Conservation (phyloP, 2,113 vertebrate genomes). For the Pterocles orientalis region DNA sequence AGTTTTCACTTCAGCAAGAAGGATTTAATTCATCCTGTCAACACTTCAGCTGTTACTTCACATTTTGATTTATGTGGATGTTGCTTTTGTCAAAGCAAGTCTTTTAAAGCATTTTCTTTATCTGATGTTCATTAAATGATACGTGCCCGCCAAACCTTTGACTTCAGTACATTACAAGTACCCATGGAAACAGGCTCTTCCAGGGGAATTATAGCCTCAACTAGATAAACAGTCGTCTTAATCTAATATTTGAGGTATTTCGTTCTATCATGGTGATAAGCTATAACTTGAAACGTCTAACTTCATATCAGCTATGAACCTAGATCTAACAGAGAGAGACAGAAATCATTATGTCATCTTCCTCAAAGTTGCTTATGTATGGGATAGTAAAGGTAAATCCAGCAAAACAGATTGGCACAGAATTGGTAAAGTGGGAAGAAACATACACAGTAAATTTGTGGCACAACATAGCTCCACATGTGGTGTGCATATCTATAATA, state of each 20-base stretch:
- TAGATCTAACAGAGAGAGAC: background rate
- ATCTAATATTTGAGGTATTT: background rate
- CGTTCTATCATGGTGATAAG: background rate
- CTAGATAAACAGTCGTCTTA: background rate
- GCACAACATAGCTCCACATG: background rate
- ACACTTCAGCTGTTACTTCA: constrained; percentile 1
- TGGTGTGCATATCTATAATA: background rate
- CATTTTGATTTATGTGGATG: background rate
- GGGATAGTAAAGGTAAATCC: background rate
- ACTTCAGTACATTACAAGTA: background rate
- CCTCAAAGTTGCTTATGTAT: background rate
- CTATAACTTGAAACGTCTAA: background rate
- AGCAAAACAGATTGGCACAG: background rate
- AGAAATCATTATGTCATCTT: background rate
- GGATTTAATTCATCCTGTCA: background rate
- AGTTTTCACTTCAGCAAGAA: background rate
- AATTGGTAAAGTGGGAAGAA: background rate
- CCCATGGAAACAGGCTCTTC: background rate
- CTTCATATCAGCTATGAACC: background rate
- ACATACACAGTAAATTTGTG: background rate
- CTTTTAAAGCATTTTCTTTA: background rate
- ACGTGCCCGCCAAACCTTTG: background rate
- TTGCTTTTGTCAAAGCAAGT: background rate
- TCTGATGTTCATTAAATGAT: background rate
- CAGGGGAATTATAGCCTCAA: background rate